Conservation (phyloP, 30 jellyfish, hydroid and myxozoan genomes). For the Cassiopea xamachana region DNA sequence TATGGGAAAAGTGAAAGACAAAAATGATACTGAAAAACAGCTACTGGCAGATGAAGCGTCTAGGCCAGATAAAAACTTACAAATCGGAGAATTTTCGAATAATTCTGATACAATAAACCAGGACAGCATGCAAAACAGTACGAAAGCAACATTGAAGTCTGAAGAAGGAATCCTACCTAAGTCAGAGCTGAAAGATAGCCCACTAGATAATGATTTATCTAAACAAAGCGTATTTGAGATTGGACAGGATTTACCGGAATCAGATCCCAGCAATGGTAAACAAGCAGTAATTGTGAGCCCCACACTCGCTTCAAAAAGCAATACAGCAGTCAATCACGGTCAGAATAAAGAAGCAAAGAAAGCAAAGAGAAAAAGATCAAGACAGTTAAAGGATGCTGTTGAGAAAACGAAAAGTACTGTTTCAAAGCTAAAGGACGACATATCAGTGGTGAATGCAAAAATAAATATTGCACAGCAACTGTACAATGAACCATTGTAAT, state of each 20-base stretch:
- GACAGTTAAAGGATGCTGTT: slow-evolving; percentile 5
- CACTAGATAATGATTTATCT: neutral
- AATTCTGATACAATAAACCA: neutral
- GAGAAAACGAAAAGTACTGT: slow-evolving; percentile 22
- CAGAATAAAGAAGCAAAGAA: neutral
- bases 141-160: neutral
- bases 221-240: neutral
- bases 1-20: neutral
- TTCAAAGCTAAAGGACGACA: slow-evolving; percentile 6
- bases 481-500: slow-evolving; percentile 1
- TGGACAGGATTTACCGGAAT: neutral
- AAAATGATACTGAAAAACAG: neutral
- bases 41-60: neutral
- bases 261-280: neutral
- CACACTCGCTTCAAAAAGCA: neutral
- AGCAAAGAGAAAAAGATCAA: neutral
- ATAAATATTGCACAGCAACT: slow-evolving; percentile 16
- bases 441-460: slow-evolving; percentile 14
- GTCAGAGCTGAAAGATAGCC: neutral
- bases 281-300: neutral
- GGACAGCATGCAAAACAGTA: neutral
- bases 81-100: neutral
- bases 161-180: neutral
- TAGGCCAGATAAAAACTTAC: too few relatives aligned
- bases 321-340: neutral